These are phyloP conservation scores for Virgularia gustaviana DNA, from an alignment of 92 coral and sea anemone genomes.

Conservation along the genomic window DNA sequence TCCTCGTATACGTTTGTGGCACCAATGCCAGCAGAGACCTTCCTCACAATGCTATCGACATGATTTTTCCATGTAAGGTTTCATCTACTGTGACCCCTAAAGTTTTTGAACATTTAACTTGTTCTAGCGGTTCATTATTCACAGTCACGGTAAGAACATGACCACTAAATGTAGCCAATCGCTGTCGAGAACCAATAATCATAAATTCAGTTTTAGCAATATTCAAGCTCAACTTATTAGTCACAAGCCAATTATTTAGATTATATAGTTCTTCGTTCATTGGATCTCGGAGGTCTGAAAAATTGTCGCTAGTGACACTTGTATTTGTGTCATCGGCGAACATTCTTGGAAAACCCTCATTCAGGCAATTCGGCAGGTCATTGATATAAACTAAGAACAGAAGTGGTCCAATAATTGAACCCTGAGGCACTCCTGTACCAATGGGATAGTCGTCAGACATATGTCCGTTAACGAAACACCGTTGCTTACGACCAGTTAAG, in stretches of 20 bases:
- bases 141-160: too few relatives aligned
- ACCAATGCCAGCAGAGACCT: too few relatives aligned
- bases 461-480: too few relatives aligned
- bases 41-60: too few relatives aligned
- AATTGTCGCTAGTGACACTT: not conserved
- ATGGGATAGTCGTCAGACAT: too few relatives aligned
- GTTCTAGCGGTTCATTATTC: too few relatives aligned
- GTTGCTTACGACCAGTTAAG: too few relatives aligned
- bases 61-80: too few relatives aligned
- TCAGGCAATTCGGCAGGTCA: slow-evolving; percentile 16
- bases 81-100: too few relatives aligned
- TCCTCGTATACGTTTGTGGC: not conserved
- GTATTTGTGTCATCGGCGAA: slow-evolving; percentile 37
- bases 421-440: slow-evolving; percentile 18
- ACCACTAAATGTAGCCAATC: too few relatives aligned
- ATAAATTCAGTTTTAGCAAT: slow-evolving; percentile 9
- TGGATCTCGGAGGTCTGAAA: not conserved
- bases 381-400: slow-evolving; percentile 16
- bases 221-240: slow-evolving; percentile 11
- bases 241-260: slow-evolving; percentile 9
- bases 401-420: slow-evolving; percentile 8
- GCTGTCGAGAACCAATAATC: too few relatives aligned
- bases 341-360: not conserved
- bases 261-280: slow-evolving; percentile 1
- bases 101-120: too few relatives aligned